These are phyloP conservation scores for Coluber constrictor DNA, from an alignment of 2,797 vertebrate genomes.

Conservation along the genomic window DNA sequence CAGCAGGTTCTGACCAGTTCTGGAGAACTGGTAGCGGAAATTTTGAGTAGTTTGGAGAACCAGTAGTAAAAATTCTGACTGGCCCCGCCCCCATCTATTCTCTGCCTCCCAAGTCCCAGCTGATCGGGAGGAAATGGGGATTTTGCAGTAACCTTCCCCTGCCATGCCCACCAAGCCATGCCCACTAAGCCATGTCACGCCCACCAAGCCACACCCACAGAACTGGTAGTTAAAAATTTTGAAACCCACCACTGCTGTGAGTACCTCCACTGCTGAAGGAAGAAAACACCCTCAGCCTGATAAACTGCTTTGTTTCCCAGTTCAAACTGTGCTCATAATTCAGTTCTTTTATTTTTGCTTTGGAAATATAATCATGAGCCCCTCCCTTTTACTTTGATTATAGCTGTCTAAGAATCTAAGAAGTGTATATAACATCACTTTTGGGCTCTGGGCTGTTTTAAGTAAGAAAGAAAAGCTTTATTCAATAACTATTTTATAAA, in stretches of 20 bases:
- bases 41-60: no score
- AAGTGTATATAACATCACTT: not conserved
- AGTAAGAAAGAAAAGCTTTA: not conserved
- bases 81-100: no score
- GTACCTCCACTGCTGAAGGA: not conserved
- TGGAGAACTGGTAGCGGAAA: no score
- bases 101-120: no score
- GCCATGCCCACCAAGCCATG: no score
- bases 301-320: not conserved
- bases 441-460: not conserved
- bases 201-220: no score
- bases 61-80: no score
- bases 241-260: not conserved
- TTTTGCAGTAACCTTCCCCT: no score
- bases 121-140: no score
- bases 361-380: not conserved
- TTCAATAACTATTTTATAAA: not conserved
- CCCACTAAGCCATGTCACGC: no score
- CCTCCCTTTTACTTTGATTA: not conserved
- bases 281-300: not conserved
- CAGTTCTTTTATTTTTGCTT: not conserved
- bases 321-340: not conserved
- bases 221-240: no score
- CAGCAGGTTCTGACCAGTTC: no score
- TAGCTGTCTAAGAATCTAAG: not conserved